Evolutionary conservation across 2,113 vertebrate species (phyloP).

Genomic region (Silurus asotus): DNA sequence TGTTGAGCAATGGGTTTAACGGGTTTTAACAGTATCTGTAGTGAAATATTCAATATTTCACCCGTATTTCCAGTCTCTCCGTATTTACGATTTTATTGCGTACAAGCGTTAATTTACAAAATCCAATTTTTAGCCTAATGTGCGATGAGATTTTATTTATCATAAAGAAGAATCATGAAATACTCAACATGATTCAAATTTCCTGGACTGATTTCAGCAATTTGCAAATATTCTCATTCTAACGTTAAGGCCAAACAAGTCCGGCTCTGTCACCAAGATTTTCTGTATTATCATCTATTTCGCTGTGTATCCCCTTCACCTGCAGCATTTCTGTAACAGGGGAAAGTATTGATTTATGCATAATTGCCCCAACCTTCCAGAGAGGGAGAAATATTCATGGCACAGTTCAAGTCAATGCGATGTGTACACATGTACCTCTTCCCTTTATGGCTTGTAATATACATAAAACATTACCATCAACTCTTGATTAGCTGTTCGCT

Average conservation of each 20-base stretch:
- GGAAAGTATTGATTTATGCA: conserved; percentile 88
- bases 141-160: background rate
- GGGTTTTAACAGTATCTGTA: too few relatives aligned
- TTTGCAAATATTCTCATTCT: conserved; percentile 44
- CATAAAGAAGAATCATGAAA: background rate
- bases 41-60: too few relatives aligned
- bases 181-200: background rate
- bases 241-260: conserved; percentile 51
- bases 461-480: conserved; percentile 80
- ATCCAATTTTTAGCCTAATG: background rate
- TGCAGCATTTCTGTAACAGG: conserved; percentile 75
- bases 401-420: conserved; percentile 85
- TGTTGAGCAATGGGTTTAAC: too few relatives aligned
- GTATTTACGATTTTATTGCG: too few relatives aligned
- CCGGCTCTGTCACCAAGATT: conserved; percentile 53
- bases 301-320: conserved; percentile 46
- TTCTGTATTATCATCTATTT: conserved; percentile 59
- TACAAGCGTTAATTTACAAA: background rate
- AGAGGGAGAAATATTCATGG: conserved; percentile 85
- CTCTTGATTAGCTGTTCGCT: conserved; percentile 75
- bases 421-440: conserved; percentile 74
- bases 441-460: conserved; percentile 78
- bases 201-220: background rate
- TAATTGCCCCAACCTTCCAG: conserved; percentile 86
- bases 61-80: too few relatives aligned